Evolutionary conservation across 2,797 vertebrate species (phyloP).

Genomic region (Lindbergichthys nudifrons): DNA sequence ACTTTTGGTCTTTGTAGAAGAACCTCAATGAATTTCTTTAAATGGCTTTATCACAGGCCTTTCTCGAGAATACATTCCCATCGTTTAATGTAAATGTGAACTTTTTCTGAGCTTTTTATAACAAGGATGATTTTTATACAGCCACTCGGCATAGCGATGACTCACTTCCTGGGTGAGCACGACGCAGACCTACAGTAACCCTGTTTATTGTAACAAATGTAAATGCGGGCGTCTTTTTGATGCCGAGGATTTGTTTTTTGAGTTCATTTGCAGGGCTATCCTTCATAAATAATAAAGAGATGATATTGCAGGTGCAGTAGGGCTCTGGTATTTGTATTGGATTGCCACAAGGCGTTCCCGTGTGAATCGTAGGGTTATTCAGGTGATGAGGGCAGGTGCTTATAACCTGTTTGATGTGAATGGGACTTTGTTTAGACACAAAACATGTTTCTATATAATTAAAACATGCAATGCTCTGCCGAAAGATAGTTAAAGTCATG

Average conservation of each 20-base stretch:
- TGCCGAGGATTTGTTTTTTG: slow-evolving; percentile 26
- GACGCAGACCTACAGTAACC: slow-evolving; percentile 39
- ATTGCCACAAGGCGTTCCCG: slow-evolving; percentile 12
- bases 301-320: slow-evolving; percentile 37
- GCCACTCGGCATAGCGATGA: slow-evolving; percentile 45
- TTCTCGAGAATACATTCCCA: slow-evolving; percentile 64
- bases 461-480: background rate
- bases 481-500: background rate
- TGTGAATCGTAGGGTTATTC: slow-evolving; percentile 13
- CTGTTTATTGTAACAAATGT: slow-evolving; percentile 51
- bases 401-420: slow-evolving; percentile 10
- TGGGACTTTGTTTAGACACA: slow-evolving; percentile 26
- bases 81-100: slow-evolving; percentile 63
- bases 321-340: slow-evolving; percentile 23
- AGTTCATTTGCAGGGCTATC: slow-evolving; percentile 24
- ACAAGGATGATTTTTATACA: slow-evolving; percentile 29
- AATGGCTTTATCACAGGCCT: slow-evolving; percentile 49
- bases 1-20: slow-evolving; percentile 61
- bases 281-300: slow-evolving; percentile 45
- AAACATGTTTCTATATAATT: slow-evolving; percentile 30
- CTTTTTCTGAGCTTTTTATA: slow-evolving; percentile 19
- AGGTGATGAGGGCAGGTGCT: background rate
- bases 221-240: slow-evolving; percentile 48
- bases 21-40: slow-evolving; percentile 56
- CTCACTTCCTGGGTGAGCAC: slow-evolving; percentile 54